Evolutionary conservation across 1,140 invertebrate genomes (phyloP).

Genomic region (Bombus terrestris): DNA sequence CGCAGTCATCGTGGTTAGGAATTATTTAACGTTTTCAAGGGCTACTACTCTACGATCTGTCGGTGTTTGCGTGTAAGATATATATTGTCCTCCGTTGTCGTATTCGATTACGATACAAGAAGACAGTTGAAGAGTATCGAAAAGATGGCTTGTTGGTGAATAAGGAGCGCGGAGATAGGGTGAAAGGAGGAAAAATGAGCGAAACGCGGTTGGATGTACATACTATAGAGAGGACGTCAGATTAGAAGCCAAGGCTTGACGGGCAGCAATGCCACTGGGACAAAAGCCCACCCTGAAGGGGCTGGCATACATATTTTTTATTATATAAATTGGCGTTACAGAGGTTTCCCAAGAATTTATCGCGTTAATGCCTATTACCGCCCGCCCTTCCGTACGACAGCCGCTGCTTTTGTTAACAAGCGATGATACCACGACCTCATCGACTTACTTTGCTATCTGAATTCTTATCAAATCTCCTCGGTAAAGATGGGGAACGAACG

Average conservation of each 20-base stretch:
- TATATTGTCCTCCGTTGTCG: slow-evolving; percentile 47
- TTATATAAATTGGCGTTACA: slow-evolving; percentile 79
- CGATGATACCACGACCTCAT: slow-evolving; percentile 46
- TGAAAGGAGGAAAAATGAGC: slow-evolving; percentile 26
- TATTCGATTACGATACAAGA: slow-evolving; percentile 61
- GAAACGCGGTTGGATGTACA: slow-evolving; percentile 59
- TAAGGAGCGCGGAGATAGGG: slow-evolving; percentile 28
- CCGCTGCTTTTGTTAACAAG: slow-evolving; percentile 25
- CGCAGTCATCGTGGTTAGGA: neutral
- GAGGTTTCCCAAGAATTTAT: slow-evolving; percentile 78
- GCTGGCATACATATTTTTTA: slow-evolving; percentile 81
- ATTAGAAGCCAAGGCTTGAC: slow-evolving; percentile 81
- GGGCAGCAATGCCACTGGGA: slow-evolving; percentile 64
- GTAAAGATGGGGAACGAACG: neutral
- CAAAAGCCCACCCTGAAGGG: slow-evolving; percentile 68
- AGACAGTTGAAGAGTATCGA: slow-evolving; percentile 60
- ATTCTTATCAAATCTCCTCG: neutral
- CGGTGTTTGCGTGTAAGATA: slow-evolving; percentile 17
- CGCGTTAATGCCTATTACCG: slow-evolving; percentile 78
- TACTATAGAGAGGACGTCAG: slow-evolving; percentile 74
- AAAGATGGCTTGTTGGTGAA: slow-evolving; percentile 33
- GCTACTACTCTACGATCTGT: neutral
- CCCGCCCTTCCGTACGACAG: slow-evolving; percentile 34
- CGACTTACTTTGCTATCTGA: neutral
- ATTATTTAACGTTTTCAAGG: slow-evolving; percentile 42